Base-by-base conservation (phyloP, 2,113 vertebrate genomes). In the Hippocampus zosterae region DNA sequence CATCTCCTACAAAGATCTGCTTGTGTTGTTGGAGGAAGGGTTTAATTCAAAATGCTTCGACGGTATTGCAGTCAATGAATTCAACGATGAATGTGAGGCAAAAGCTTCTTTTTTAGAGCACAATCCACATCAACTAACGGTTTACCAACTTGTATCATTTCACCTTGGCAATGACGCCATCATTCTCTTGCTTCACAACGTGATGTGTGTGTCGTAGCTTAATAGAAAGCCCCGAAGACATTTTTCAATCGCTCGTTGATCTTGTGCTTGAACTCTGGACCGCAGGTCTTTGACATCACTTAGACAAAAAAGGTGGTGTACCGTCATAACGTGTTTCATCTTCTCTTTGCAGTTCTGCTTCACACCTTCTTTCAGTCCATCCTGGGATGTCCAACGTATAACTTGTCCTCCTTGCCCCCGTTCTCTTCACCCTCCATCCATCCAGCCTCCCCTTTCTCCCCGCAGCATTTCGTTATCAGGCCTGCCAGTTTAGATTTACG, bases 401-500 rank as follows among this genome's bases (percentile, higher is more conserved):
- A 76, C 73, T 56, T 67, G 48, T 75, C 60, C 75, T 65, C 73
- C 68, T 70, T 65, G 29, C 68, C 68, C 64, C 56, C 48, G 75
- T 65, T 80, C 78, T 61, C 71, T 63, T 74, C 41, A 71, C 57
- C 71, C 48, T 78, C 72, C 72, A 68, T 67, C 67, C 27, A 53
- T 40, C 50, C n/a, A 53, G 33, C 67, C 52, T 55, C 67, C 37
- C 33, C 76, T 67, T 74, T 67, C 72, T 85, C 76, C 71, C 48
- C 11, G 5, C n/a, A 55, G 52, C 33, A 13, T 83, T 75, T 76
- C 50, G 76, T 92, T 93, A 93, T 93, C 92, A 91, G 90, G 71
- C 72, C 85, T 88, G 88, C 85, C 82, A 91, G 80, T 72, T 80
- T 83, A 81, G 88, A 91, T 92, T 92, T 92, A 92, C 88, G 83